A percentile compares a stretch with the other conserved stretches of the same genome.
These are phyloP conservation scores for Scolopax rusticola DNA, from an alignment of 2,797 vertebrate genomes.

Conservation along the genomic window DNA sequence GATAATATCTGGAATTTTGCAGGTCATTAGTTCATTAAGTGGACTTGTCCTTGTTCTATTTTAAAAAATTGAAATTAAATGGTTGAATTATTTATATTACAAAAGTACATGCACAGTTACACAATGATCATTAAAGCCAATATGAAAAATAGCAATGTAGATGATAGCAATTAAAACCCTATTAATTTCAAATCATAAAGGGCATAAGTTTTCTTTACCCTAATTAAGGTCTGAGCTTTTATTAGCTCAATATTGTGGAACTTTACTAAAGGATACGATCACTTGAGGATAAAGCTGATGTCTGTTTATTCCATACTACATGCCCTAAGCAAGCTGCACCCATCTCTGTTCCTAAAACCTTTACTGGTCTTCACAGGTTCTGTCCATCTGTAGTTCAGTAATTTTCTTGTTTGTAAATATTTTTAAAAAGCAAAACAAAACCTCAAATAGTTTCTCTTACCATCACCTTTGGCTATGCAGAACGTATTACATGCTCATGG, in stretches of 20 bases:
- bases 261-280: neutral
- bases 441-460: neutral
- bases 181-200: conserved; percentile 36
- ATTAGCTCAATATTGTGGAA: neutral
- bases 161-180: conserved; percentile 13
- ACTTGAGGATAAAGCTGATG: neutral
- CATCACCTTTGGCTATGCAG: neutral
- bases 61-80: neutral
- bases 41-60: neutral
- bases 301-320: neutral
- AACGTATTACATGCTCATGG: neutral
- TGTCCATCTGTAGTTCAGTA: neutral
- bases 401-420: neutral
- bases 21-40: conserved; percentile 8
- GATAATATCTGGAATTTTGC: conserved; percentile 1
- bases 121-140: neutral
- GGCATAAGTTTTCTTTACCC: conserved; percentile 12
- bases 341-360: neutral
- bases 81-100: conserved; percentile 24
- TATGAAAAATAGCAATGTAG: conserved; percentile 1
- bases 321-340: neutral
- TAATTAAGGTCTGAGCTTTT: conserved; percentile 29
- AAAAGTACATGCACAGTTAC: conserved; percentile 6
- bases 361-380: neutral
- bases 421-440: neutral